A percentile compares a stretch with the other conserved stretches of the same genome.
Conservation (phyloP, 2,797 vertebrate genomes). For the Tenualosa thibaudeaui region DNA sequence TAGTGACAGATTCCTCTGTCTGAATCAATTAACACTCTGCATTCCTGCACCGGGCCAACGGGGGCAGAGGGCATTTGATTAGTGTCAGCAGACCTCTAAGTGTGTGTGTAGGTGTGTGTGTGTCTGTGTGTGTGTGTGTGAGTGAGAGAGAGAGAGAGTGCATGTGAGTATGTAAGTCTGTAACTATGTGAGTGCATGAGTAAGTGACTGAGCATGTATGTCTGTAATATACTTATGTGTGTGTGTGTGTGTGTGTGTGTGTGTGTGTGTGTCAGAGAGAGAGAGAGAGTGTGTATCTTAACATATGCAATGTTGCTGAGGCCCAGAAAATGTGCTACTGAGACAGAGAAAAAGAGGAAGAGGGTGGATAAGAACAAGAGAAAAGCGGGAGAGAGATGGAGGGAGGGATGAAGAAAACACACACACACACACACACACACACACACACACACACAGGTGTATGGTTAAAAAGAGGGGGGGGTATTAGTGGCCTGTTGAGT, state of each 20-base stretch:
- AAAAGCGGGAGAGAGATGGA: too few species aligned
- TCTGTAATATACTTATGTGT: background rate
- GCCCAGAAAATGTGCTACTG: background rate
- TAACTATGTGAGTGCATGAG: background rate
- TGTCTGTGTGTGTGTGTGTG: constrained; percentile 6
- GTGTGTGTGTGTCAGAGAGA: background rate
- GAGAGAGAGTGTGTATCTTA: background rate
- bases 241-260: background rate
- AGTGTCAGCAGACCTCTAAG: background rate
- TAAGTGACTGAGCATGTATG: constrained; percentile 19
- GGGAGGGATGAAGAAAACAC: background rate
- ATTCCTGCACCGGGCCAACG: constrained; percentile 29
- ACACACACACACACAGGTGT: background rate
- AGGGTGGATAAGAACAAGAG: too few species aligned
- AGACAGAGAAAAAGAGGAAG: background rate
- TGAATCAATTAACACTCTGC: constrained; percentile 47
- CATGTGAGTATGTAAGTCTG: background rate
- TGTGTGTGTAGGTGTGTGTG: constrained; percentile 32
- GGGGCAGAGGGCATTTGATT: background rate
- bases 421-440: background rate
- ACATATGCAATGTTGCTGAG: background rate
- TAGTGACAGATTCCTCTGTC: constrained; percentile 41
- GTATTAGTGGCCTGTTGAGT: constrained; percentile 8
- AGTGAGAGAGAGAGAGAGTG: background rate
- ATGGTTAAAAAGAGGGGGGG: background rate